Base-by-base conservation (phyloP, 2,888 invertebrate species). In the Drosophila tripunctata region DNA sequence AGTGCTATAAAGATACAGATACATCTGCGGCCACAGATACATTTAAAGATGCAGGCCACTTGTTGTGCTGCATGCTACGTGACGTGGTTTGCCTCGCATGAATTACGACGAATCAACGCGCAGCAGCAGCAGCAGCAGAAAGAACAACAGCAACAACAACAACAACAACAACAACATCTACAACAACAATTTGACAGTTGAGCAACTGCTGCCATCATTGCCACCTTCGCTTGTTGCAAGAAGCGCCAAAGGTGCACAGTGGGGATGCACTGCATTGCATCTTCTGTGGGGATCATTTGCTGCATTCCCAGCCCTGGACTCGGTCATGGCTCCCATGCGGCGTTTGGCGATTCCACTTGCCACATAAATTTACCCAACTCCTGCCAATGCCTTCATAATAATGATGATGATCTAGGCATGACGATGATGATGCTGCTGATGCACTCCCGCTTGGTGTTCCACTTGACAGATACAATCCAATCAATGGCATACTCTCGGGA, bases 171-270 rank as follows among this genome's bases (percentile, higher is more conserved):
- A 10, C 38, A 51, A 30, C 45, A 36, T n/a, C 44, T 31, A 52
- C 60, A 12, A 15, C 36, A 57, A 47, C 67, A 69, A 65, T 63
- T 79, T 88, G 90, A 88, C 88, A 83, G 84, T 69, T 89, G 90
- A 90, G 83, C 83, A 86, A 90, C 83, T 89, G 89, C 88, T 90
- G 90, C 90, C 90, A 89, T 88, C 79, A 77, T 73, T 74, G 79
- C 82, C 78, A 72, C 86, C 75, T 74, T 57, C 74, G 50, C 65
- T 36, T 8, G 27, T 30, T 57, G 60, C 55, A 65, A 66, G 83
- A 78, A 82, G 86, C 83, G 83, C 78, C 85, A 64, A 81, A 78
- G 83, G 63, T 67, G 76, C 87, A 69, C 79, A 73, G 79, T 84
- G 78, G 79, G 79, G 84, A 75, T 63, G 52, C 64, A 72, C 30